Conservation (phyloP, 1,140 invertebrate genomes). For the Drosophila santomea region DNA sequence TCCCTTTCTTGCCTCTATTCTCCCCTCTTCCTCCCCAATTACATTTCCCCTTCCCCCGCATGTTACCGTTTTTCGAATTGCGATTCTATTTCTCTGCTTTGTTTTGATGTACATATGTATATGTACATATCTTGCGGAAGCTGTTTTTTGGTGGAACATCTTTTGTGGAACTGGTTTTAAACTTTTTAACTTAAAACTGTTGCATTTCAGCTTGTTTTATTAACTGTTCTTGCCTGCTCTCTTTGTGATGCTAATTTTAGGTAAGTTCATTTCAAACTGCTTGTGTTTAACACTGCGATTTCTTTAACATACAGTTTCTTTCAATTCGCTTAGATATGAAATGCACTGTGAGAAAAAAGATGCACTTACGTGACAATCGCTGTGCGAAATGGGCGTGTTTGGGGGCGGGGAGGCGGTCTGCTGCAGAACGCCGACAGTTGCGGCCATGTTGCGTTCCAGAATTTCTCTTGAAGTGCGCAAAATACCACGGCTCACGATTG, state of each 20-base stretch:
- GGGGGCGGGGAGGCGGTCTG: slow-evolving; percentile 52
- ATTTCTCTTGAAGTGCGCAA: slow-evolving; percentile 83
- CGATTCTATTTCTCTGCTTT: slow-evolving; percentile 3
- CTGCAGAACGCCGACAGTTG: slow-evolving; percentile 66
- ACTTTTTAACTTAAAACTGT: neutral
- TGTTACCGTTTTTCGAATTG: neutral
- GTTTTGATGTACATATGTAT: neutral
- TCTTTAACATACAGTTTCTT: neutral
- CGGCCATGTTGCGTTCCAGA: slow-evolving; percentile 81
- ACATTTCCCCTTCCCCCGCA: neutral
- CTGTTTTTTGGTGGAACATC: neutral
- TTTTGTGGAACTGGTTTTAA: neutral
- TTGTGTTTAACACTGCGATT: neutral
- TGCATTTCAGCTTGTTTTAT: neutral
- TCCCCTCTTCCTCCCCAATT: neutral
- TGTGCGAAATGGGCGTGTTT: slow-evolving; percentile 28
- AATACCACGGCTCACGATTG: slow-evolving; percentile 74
- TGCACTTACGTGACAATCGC: slow-evolving; percentile 73
- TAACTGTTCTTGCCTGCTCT: neutral
- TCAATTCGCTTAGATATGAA: slow-evolving; percentile 55
- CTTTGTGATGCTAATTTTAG: neutral
- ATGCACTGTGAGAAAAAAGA: slow-evolving; percentile 25
- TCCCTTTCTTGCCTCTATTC: neutral
- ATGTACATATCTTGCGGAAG: neutral
- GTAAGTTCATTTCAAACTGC: neutral